Conservation (phyloP, 1,140 invertebrate species). For the Listronotus bonariensis region DNA sequence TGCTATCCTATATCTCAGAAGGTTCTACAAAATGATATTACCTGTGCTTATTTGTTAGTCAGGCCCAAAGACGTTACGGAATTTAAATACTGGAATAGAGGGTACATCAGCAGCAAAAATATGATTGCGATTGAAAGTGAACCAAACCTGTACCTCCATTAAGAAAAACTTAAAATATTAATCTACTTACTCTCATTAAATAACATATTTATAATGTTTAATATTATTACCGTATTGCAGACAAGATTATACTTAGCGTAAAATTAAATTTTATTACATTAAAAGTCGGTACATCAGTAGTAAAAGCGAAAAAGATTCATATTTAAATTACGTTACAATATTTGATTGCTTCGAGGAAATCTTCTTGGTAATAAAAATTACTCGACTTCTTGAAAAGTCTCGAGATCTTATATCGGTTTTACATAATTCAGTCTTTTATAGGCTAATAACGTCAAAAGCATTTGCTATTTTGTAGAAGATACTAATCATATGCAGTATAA, state of each 20-base stretch:
- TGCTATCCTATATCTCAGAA: no score
- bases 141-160: no score
- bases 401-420: conserved; percentile 20
- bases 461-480: conserved; percentile 17
- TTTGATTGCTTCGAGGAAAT: conserved; percentile 26
- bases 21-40: no score
- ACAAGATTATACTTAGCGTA: background rate
- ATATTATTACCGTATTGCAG: no score
- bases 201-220: no score
- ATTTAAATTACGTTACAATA: conserved; percentile 27
- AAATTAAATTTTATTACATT: conserved; percentile 15
- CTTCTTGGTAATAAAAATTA: conserved; percentile 23
- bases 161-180: no score
- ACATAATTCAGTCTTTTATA: conserved; percentile 24
- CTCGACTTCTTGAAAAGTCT: conserved; percentile 15
- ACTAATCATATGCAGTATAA: conserved; percentile 6
- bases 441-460: conserved; percentile 20
- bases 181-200: no score
- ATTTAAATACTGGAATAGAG: no score
- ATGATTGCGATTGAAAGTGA: no score
- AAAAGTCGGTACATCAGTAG: conserved; percentile 3
- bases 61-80: no score
- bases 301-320: conserved; percentile 9
- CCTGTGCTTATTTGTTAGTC: no score
- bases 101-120: no score